A percentile compares a stretch with the other conserved stretches of the same genome.
phyloP scores from a whole-genome alignment of 2,113 vertebrate species.

The Python bivittatus region DNA sequence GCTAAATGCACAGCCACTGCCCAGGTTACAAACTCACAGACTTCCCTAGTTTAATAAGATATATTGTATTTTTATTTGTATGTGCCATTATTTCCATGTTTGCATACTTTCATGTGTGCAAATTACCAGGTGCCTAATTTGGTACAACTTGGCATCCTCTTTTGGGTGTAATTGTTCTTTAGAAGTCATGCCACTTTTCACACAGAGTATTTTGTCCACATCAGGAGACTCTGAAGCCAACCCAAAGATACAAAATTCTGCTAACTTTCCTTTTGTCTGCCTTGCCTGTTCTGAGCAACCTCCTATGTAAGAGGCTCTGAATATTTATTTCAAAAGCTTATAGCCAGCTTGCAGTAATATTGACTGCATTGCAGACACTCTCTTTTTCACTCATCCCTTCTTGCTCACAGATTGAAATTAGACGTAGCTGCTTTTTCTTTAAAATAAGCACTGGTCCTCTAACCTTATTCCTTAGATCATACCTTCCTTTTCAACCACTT shows the following conservation, averaged over 20 bases:
- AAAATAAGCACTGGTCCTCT: conserved; percentile 26
- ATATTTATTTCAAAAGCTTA: conserved; percentile 27
- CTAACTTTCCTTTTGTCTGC: conserved; percentile 9
- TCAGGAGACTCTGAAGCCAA: neutral
- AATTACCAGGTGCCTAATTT: neutral
- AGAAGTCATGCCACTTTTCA: neutral
- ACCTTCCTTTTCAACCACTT: conserved; percentile 60
- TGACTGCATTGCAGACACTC: conserved; percentile 71
- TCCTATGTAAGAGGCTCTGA: neutral
- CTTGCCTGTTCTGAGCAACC: neutral
- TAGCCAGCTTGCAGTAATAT: conserved; percentile 62
- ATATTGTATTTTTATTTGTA: neutral
- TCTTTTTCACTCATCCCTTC: conserved; percentile 27
- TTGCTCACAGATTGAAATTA: conserved; percentile 61
- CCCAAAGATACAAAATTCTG: neutral
- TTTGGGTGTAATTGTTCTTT: neutral
- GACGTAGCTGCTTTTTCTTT: conserved; percentile 56
- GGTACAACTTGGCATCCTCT: neutral
- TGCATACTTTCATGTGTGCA: neutral
- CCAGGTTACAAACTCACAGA: neutral
- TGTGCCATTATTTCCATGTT: neutral
- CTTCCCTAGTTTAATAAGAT: neutral
- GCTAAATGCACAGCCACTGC: neutral
- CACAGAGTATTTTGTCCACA: neutral
- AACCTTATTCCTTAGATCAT: conserved; percentile 55